phyloP scores from a whole-genome alignment of 2,888 invertebrate species.

The Crematogaster levior region DNA sequence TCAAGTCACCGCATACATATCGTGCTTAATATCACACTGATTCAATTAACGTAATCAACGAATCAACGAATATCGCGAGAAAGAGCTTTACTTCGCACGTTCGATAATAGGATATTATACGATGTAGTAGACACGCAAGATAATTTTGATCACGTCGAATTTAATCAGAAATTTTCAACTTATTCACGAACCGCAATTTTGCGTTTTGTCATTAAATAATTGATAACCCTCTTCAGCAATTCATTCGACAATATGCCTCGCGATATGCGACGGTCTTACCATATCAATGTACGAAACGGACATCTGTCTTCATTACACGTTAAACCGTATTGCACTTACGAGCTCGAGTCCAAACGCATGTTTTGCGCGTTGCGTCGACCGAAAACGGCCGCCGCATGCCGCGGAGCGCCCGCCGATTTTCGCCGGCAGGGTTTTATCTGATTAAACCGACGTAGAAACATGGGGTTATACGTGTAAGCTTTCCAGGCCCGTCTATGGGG shows the following conservation, averaged over 20 bases:
- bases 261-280: neutral
- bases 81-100: slow-evolving; percentile 33
- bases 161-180: neutral
- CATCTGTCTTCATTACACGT: slow-evolving; percentile 30
- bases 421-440: slow-evolving; percentile 82
- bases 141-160: neutral
- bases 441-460: slow-evolving; percentile 85
- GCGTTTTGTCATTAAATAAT: neutral
- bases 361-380: slow-evolving; percentile 36
- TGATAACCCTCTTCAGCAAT: neutral
- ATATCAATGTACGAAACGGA: neutral
- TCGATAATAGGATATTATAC: slow-evolving; percentile 14
- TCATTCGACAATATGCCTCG: neutral
- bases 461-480: slow-evolving; percentile 84
- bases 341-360: slow-evolving; percentile 26
- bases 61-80: slow-evolving; percentile 3
- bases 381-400: slow-evolving; percentile 52
- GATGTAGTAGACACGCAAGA: slow-evolving; percentile 2
- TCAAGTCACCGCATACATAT: slow-evolving; percentile 29
- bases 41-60: slow-evolving; percentile 49
- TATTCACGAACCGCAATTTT: neutral
- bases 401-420: slow-evolving; percentile 71
- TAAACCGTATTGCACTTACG: slow-evolving; percentile 27
- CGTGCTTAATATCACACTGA: slow-evolving; percentile 32
- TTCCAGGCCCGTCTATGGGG: slow-evolving; percentile 75